Conservation (phyloP, 2,113 vertebrate species). For the Calidris pugnax region DNA sequence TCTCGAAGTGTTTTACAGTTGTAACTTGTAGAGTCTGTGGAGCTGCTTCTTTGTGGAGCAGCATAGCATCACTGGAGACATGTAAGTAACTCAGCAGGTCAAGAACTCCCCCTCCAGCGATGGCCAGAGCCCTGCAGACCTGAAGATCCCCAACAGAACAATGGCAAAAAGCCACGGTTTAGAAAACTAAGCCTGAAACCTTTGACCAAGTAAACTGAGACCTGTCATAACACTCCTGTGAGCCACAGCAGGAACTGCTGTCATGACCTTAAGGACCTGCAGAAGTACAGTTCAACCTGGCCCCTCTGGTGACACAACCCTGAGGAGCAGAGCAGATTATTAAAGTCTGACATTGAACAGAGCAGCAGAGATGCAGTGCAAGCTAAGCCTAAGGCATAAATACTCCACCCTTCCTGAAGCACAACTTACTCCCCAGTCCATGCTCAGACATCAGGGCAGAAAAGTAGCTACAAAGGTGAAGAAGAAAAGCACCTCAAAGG, state of each 20-base stretch:
- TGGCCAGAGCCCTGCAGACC: not conserved
- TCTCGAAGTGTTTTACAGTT: not conserved
- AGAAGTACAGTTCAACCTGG: not conserved
- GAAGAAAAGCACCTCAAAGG: not conserved
- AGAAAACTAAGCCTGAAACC: constrained; percentile 15
- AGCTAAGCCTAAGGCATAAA: not conserved
- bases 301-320: not conserved
- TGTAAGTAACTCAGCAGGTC: not conserved
- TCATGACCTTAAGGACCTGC: not conserved
- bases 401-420: not conserved
- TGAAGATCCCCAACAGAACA: constrained; percentile 13
- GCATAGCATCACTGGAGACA: not conserved
- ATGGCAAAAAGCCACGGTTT: not conserved
- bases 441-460: not conserved
- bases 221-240: not conserved
- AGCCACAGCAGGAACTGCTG: not conserved
- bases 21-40: not conserved
- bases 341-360: not conserved
- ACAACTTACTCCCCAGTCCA: not conserved
- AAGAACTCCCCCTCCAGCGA: not conserved
- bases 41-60: constrained; percentile 23
- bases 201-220: not conserved
- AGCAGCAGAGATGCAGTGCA: not conserved
- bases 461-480: not conserved
- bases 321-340: not conserved